phyloP scores from a whole-genome alignment of 2,797 vertebrate genomes.

The Prunella strophiata region DNA sequence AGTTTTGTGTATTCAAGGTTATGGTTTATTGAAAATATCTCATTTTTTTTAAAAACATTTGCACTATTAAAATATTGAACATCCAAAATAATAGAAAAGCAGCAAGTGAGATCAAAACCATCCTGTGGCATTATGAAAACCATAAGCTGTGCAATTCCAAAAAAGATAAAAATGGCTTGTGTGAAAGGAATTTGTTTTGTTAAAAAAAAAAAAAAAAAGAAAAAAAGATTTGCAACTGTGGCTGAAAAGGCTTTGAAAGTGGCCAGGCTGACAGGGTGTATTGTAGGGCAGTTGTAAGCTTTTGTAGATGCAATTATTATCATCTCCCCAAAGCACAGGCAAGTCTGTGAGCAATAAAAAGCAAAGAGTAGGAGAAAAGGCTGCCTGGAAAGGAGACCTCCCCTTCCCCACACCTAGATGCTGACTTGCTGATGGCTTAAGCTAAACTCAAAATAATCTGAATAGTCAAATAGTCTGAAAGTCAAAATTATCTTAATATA shows the following conservation, averaged over 20 bases:
- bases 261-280: neutral
- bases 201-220: neutral
- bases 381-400: neutral
- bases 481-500: too few relatives aligned
- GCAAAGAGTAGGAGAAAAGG: neutral
- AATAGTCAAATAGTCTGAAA: neutral
- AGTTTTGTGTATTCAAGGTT: conserved; percentile 1
- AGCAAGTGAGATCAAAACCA: neutral
- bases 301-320: conserved; percentile 40
- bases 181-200: neutral
- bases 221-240: neutral
- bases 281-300: neutral
- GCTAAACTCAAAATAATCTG: conserved; percentile 33
- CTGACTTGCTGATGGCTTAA: conserved; percentile 21
- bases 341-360: neutral
- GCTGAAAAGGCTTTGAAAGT: conserved; percentile 15
- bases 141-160: neutral
- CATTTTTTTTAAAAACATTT: neutral
- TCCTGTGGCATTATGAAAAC: neutral
- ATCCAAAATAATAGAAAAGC: neutral
- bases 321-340: neutral
- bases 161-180: neutral
- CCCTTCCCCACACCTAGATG: neutral
- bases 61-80: conserved; percentile 13
- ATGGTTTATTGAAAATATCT: neutral